Base-by-base conservation (phyloP, 2,797 vertebrate genomes). In the Neopelma chrysocephalum region DNA sequence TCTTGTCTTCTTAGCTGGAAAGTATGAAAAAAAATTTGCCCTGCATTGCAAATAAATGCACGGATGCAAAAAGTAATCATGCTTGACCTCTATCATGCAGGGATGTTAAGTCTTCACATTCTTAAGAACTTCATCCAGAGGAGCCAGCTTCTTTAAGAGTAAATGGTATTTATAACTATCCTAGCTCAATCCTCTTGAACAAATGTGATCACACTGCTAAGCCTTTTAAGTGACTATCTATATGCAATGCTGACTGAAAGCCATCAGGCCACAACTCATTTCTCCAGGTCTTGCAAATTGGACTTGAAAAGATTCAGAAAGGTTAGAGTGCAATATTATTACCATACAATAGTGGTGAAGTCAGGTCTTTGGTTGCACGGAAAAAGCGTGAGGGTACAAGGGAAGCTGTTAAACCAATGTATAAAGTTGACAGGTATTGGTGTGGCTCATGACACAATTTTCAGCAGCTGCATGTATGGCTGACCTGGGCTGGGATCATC, bases 111-210 rank as follows among this genome's bases (percentile, higher is more conserved):
- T 69, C 79, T 86, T 57, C 38, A 65, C 29, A 81, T 57, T 42
- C 72, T 89, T 81, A 86, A 83, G 54, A 81, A 85, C 65, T 89
- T 86, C 65, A 87, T 81, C 36, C 43, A 86, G 45, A 95, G 25
- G 10, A n/a, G 40, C 6, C 38, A 89, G 34, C 22, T 54, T 71
- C 76, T 75, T 83, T 51, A 56, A 26, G 69, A 57, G 82, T 43
- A 82, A 81, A 71, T 47, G 20, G 15, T 56, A 82, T 64, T 87
- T 92, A 60, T 76, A 73, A 47, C 70, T 66, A 25, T 38, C 26
- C 38, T 47, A 72, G 57, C 87, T 89, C 75, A 92, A 60, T 66
- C 27, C 71, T 71, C 79, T 91, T 89, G 60, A 79, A 57, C 48
- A 89, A 91, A 58, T 40, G 50, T 2, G 31, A 82, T 87, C 42